A percentile compares a stretch with the other conserved stretches of the same genome.
phyloP scores from a whole-genome alignment of 2,797 vertebrate species.

The Lacerta viridis region DNA sequence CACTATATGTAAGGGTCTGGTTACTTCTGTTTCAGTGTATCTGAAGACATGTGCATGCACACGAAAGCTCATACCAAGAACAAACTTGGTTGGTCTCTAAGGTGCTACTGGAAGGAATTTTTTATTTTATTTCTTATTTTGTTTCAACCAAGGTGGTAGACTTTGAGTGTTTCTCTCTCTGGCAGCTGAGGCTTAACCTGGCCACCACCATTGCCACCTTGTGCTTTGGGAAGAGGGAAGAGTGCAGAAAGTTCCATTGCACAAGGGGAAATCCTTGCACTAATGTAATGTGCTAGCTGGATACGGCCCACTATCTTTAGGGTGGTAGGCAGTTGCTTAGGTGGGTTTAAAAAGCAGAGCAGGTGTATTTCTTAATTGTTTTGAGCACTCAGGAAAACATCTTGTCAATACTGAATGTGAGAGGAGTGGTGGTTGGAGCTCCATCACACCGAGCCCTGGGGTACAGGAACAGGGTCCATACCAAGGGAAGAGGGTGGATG shows the following conservation, averaged over 20 bases:
- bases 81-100: too few relatives aligned
- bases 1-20: too few relatives aligned
- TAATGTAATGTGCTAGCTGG: too few relatives aligned
- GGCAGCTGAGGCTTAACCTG: neutral
- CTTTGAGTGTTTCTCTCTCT: neutral
- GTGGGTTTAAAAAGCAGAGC: too few relatives aligned
- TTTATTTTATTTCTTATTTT: too few relatives aligned
- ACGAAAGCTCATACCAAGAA: too few relatives aligned
- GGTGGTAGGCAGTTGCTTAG: neutral
- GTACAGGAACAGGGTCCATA: neutral
- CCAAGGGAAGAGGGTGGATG: neutral
- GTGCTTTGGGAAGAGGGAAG: neutral
- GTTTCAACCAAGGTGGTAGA: neutral
- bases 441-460: neutral
- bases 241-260: neutral
- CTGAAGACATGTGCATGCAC: too few relatives aligned
- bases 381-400: neutral
- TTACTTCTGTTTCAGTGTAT: too few relatives aligned
- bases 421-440: neutral
- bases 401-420: neutral
- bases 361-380: neutral
- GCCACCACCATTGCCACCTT: neutral
- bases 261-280: too few relatives aligned
- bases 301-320: neutral
- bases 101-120: too few relatives aligned